Conservation (phyloP, 2,888 invertebrate genomes). For the Dryocosmus kuriphilus region DNA sequence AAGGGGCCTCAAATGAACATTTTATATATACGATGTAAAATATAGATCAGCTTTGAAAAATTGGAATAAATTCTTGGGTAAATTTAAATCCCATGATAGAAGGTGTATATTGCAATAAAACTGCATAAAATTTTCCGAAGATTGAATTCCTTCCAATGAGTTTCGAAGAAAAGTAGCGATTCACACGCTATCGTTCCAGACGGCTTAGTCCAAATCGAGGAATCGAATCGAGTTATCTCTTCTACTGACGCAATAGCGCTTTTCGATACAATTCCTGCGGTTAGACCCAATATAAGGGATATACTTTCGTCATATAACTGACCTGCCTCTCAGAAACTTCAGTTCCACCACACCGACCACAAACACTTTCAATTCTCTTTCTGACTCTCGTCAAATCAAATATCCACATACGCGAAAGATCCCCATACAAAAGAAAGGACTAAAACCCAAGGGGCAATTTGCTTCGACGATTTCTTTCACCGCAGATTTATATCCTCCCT, state of each 20-base stretch:
- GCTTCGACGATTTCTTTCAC: not conserved
- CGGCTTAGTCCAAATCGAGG: conserved; percentile 33
- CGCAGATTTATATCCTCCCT: not conserved
- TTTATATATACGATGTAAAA: no score
- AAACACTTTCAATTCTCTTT: conserved; percentile 56
- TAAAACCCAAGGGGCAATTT: not conserved
- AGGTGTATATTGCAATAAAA: not conserved
- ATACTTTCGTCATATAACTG: conserved; percentile 70
- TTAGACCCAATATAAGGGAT: conserved; percentile 62
- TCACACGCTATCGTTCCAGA: conserved; percentile 44
- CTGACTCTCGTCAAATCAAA: not conserved
- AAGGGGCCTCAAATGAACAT: no score
- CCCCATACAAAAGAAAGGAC: not conserved
- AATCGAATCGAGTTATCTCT: not conserved
- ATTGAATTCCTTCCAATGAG: not conserved
- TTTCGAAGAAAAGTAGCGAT: conserved; percentile 10
- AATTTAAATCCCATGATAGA: not conserved
- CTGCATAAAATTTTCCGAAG: not conserved
- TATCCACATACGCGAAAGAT: conserved; percentile 1
- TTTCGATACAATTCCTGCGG: conserved; percentile 67
- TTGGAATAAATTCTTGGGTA: no score
- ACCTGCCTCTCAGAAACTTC: conserved; percentile 66
- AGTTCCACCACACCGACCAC: conserved; percentile 62
- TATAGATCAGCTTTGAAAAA: no score
- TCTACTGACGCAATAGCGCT: conserved; percentile 57